A percentile compares a stretch with the other conserved stretches of the same genome.
Conservation (phyloP, 2,797 vertebrate genomes). For the Morelia viridis region DNA sequence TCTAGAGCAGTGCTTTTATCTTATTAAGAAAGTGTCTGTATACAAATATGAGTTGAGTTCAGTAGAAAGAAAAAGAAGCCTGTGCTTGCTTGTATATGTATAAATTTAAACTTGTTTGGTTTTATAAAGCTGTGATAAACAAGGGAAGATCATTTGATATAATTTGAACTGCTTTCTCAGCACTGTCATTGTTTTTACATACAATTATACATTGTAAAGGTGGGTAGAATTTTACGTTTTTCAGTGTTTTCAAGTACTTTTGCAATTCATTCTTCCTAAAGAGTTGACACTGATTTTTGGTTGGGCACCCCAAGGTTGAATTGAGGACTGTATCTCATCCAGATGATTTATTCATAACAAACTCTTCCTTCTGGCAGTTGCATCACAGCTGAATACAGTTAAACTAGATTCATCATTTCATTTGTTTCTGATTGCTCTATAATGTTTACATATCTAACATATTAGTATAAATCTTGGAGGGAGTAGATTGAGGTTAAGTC, state of each 20-base stretch:
- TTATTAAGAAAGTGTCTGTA: constrained; percentile 27
- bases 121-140: constrained; percentile 51
- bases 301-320: constrained; percentile 56
- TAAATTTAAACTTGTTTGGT: constrained; percentile 41
- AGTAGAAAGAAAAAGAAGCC: constrained; percentile 17
- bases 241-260: constrained; percentile 63
- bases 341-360: constrained; percentile 74
- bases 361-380: constrained; percentile 71
- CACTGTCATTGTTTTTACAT: constrained; percentile 25
- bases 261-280: constrained; percentile 58
- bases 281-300: constrained; percentile 59
- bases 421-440: constrained; percentile 74
- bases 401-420: constrained; percentile 66
- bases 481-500: constrained; percentile 60
- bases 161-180: constrained; percentile 47
- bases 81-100: neutral
- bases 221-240: constrained; percentile 46
- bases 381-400: constrained; percentile 73
- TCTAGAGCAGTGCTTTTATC: constrained; percentile 7
- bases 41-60: constrained; percentile 15
- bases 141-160: constrained; percentile 32
- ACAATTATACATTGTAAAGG: constrained; percentile 53
- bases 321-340: constrained; percentile 67
- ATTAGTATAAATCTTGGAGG: constrained; percentile 65
- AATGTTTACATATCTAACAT: constrained; percentile 76